Evolutionary conservation across 2,888 invertebrate genomes (phyloP).

Genomic region (Beris chalybata): DNA sequence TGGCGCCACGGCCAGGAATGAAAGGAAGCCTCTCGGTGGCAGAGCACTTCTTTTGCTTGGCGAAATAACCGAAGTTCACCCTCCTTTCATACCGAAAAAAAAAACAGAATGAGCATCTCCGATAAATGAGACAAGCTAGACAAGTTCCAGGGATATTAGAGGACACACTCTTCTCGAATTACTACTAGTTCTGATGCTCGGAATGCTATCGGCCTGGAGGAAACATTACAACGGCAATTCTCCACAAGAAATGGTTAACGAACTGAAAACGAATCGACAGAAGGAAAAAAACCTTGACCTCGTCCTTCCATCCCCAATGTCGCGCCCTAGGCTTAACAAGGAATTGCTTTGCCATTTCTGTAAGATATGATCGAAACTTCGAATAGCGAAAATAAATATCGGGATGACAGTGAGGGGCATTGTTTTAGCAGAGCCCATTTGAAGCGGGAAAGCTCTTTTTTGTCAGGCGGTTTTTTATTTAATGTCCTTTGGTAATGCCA

Average conservation of each 20-base stretch:
- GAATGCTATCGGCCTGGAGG: not conserved
- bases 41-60: not conserved
- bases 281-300: conserved; percentile 20
- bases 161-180: conserved; percentile 5
- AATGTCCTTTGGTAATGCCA: not conserved
- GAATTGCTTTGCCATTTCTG: not conserved
- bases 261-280: conserved; percentile 25
- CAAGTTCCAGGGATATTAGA: not conserved
- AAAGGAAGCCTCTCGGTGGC: not conserved
- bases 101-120: not conserved
- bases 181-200: not conserved
- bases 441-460: not conserved
- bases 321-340: not conserved
- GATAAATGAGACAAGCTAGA: too few species aligned
- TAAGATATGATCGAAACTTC: conserved; percentile 27
- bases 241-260: conserved; percentile 23
- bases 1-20: conserved; percentile 14
- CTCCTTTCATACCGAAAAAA: not conserved
- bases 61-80: not conserved
- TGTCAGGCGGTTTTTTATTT: not conserved
- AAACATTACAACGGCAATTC: conserved; percentile 14
- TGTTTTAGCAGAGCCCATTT: conserved; percentile 18
- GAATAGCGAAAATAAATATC: conserved; percentile 13
- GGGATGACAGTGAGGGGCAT: conserved; percentile 20
- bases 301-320: not conserved